Base-by-base conservation (phyloP, 2,888 invertebrate species). In the Hipparchia semele region DNA sequence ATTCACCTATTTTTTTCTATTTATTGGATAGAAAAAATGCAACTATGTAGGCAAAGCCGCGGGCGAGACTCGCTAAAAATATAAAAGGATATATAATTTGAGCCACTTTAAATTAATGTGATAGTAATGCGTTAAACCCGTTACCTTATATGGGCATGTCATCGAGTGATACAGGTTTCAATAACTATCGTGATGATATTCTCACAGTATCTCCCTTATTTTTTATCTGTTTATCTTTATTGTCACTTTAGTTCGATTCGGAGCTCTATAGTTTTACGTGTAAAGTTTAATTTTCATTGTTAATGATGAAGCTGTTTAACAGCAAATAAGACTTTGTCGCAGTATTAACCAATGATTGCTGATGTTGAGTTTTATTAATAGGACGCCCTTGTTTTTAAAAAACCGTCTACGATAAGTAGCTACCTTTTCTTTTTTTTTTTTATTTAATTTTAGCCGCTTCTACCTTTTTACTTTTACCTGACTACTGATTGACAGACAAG, bases 71-170 rank as follows among this genome's bases (percentile, higher is more conserved):
- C 51, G 13, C 6, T 66, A 61, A 13, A 39, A 60, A 33, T 61
- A 58, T 60, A 73, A 72, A 61, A 61, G 69, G 65, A 74, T 75
- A 33, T 71, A 73, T 73, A 73, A 73, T 75, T 74, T 71, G 71
- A 70, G 62, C 66, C 66, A 67, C 73, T 67, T 76, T 73, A 77
- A 72, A 73, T 75, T 71, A 75, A 75, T 68, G 73, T 74, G 71
- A 76, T 72, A 60, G 66, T 70, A 66, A 70, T 64, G 71, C 75
- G 73, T 68, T 70, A 72, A 74, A 72, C 74, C 62, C 67, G 76
- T 77, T 78, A 78, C 81, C 81, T 76, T 78, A 78, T 79, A 79
- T 77, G 78, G 78, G 78, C 79, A 75, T 78, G 80, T 79, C 77
- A 79, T 77, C 78, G 77, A 77, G 73, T 71, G 76, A 77, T 79